Evolutionary conservation across 2,113 vertebrate species (phyloP).

Genomic region (Phrynosoma platyrhinos): DNA sequence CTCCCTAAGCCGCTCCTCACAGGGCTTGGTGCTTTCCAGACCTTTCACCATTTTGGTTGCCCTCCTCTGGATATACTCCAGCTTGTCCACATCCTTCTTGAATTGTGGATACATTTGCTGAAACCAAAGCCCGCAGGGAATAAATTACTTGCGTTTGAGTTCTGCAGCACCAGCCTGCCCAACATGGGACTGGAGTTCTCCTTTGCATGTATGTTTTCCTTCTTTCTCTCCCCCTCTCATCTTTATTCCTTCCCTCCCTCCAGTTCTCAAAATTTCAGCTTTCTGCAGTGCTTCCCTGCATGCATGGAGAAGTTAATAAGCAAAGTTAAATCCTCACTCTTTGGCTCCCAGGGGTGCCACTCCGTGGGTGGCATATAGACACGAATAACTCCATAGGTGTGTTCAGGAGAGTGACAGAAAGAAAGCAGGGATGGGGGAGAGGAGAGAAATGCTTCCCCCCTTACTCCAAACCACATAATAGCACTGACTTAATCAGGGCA

Average conservation of each 20-base stretch:
- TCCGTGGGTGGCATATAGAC: conserved; percentile 25
- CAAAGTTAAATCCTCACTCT: conserved; percentile 34
- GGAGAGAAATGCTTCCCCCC: background rate
- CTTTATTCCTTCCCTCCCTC: conserved; percentile 4
- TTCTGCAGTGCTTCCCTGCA: conserved; percentile 18
- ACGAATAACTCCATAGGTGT: conserved; percentile 26
- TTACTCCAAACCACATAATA: background rate
- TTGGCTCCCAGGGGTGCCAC: conserved; percentile 35
- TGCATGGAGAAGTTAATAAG: conserved; percentile 40
- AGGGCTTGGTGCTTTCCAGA: too few relatives aligned
- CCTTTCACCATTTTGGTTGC: too few relatives aligned
- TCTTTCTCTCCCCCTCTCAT: background rate
- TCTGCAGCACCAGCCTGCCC: background rate
- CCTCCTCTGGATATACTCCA: too few relatives aligned
- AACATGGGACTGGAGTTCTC: background rate
- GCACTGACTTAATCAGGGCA: conserved; percentile 38
- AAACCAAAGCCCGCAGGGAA: fast-evolving
- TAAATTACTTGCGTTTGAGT: background rate
- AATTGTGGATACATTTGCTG: too few relatives aligned
- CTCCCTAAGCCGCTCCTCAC: too few relatives aligned
- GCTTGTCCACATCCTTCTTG: too few relatives aligned
- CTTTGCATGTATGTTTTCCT: fast-evolving
- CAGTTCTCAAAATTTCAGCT: conserved; percentile 26
- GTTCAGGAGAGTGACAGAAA: conserved; percentile 12
- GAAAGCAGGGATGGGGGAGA: background rate